These are phyloP conservation scores for Alloscopus bannaensis DNA, from an alignment of 2,888 invertebrate genomes.

Conservation along the genomic window DNA sequence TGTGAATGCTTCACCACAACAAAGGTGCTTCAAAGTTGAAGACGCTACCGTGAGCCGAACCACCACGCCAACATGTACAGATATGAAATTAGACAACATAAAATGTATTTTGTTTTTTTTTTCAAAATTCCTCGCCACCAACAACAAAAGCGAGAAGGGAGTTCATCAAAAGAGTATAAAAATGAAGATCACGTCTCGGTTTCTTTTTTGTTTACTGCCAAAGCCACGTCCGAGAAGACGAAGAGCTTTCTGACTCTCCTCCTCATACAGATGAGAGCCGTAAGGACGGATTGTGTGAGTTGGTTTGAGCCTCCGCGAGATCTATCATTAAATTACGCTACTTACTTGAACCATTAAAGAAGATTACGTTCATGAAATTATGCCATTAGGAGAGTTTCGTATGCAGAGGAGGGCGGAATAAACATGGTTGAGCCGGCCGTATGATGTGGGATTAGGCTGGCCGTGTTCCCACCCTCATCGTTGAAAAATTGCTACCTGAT, in stretches of 20 bases:
- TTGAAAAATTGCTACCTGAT: conserved; percentile 68
- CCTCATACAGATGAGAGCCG: conserved; percentile 27
- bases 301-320: conserved; percentile 44
- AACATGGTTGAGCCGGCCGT: conserved; percentile 47
- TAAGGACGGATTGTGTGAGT: too few relatives aligned
- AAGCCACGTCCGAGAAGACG: conserved; percentile 31
- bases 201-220: conserved; percentile 46
- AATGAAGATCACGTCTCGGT: conserved; percentile 58
- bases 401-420: conserved; percentile 55
- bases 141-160: too few relatives aligned
- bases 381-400: conserved; percentile 61
- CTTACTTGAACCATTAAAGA: conserved; percentile 63
- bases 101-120: conserved; percentile 41
- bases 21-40: neutral
- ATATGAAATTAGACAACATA: conserved; percentile 6
- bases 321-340: conserved; percentile 65
- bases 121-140: conserved; percentile 25
- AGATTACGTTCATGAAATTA: conserved; percentile 65
- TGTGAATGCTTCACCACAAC: conserved; percentile 19
- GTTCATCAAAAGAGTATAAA: conserved; percentile 50
- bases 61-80: conserved; percentile 26
- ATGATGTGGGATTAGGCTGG: conserved; percentile 59
- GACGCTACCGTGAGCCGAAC: conserved; percentile 28
- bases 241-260: conserved; percentile 24
- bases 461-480: conserved; percentile 65